phyloP scores from a whole-genome alignment of 2,797 vertebrate species.

The Neomorphus geoffroyi region DNA sequence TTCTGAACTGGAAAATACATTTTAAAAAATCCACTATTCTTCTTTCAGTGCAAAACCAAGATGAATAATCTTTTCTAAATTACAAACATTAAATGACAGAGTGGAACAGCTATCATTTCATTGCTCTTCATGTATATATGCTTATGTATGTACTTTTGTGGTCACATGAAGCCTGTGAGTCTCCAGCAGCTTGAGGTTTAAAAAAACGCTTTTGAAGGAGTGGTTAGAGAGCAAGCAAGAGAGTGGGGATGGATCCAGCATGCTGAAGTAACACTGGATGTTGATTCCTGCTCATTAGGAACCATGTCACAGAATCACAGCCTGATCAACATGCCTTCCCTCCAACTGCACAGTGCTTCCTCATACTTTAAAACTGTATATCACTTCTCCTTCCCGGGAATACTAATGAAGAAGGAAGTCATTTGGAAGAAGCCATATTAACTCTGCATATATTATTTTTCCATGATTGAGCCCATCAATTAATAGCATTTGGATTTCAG shows the following conservation, averaged over 20 bases:
- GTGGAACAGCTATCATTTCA: neutral
- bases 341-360: neutral
- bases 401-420: neutral
- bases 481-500: constrained; percentile 8
- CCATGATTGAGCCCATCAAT: neutral
- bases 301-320: constrained; percentile 21
- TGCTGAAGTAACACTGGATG: constrained; percentile 6
- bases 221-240: neutral
- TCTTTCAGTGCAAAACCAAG: constrained; percentile 20
- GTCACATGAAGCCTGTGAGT: neutral
- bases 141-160: neutral
- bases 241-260: neutral
- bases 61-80: constrained; percentile 27
- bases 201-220: constrained; percentile 7
- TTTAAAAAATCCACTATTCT: neutral
- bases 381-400: neutral
- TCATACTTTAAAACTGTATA: neutral
- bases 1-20: constrained; percentile 1
- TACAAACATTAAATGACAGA: neutral
- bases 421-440: neutral
- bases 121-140: neutral
- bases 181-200: constrained; percentile 25
- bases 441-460: neutral
- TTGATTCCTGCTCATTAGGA: constrained; percentile 30
- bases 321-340: neutral